These are phyloP conservation scores for Trilocha varians DNA, from an alignment of 2,888 invertebrate species.

Conservation along the genomic window DNA sequence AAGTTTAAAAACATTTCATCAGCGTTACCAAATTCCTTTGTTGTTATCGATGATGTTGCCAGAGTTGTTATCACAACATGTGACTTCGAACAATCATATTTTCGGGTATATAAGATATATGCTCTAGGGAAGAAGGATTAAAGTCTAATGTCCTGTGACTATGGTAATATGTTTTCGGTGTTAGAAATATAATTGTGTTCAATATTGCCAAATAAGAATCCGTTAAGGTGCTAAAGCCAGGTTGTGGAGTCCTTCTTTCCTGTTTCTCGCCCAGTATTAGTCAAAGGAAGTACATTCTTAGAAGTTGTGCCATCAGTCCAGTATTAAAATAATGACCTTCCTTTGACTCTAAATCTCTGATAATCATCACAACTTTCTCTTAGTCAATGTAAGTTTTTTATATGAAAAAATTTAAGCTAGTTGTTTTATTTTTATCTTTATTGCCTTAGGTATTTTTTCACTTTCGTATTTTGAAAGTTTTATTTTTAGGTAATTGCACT, in stretches of 20 bases:
- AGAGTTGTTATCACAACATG: conserved; percentile 55
- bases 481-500: conserved; percentile 65
- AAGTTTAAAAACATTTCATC: conserved; percentile 26
- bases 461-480: conserved; percentile 68
- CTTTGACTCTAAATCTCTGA: conserved; percentile 61
- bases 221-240: conserved; percentile 56
- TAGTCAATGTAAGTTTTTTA: conserved; percentile 70
- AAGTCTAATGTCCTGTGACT: conserved; percentile 14
- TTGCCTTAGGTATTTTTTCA: conserved; percentile 65
- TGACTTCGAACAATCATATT: conserved; percentile 41
- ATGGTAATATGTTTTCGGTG: conserved; percentile 5
- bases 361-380: conserved; percentile 67
- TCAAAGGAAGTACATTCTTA: conserved; percentile 61
- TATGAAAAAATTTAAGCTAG: conserved; percentile 63
- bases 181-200: conserved; percentile 25
- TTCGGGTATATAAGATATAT: conserved; percentile 47
- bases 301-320: conserved; percentile 69
- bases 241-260: conserved; percentile 73
- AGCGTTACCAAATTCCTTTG: conserved; percentile 33
- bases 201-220: conserved; percentile 40
- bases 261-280: conserved; percentile 64
- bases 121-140: conserved; percentile 58
- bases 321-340: conserved; percentile 61
- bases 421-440: conserved; percentile 64
- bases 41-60: conserved; percentile 34